Base-by-base conservation (phyloP, 2,888 invertebrate genomes). In the Idaea dimidiata region DNA sequence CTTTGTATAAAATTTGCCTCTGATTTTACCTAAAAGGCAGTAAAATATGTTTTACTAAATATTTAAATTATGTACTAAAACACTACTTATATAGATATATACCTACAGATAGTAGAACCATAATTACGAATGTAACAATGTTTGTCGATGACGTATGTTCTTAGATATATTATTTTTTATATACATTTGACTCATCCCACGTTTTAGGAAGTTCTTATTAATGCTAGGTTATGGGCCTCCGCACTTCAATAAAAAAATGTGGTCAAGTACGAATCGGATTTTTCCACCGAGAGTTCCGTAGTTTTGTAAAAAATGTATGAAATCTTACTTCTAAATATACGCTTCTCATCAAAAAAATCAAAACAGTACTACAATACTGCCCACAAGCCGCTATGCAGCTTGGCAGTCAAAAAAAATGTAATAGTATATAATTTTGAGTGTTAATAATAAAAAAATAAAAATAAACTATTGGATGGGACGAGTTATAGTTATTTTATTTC, bases 131-230 rank as follows among this genome's bases (percentile, higher is more conserved):
- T 55, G 54, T 55, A 55, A 16, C 16, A 16, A 16, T 17, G 54
- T 55, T 55, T 55, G 16, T 55, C 54, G 7, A 55, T 17, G 16
- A 17, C 54, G 43, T 43, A 43, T 0, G 10, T 32, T n/a, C 3
- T 24, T 24, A 24, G 24, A 24, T 43, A 43, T 43, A 43, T 14
- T 43, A 43, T 43, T 43, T 43, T 56, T 56, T 17, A 17, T 17
- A 17, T 18, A 16, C 54, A 17, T 16, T 55, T 56, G 56, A 56
- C 17, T 56, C 56, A 56, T 17, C 56, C 18, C 56, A 56, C 56
- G 18, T 54, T 56, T 56, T 56, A 56, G 56, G 56, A 56, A 56
- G 56, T 56, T 56, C 17, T 17, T 14, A 56, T 54, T 43, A 43
- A 43, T 43, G 43, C 10, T 43, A 43, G 43, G 43, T 43, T 43